Percentiles rank a stretch among this genome's conserved stretches.
phyloP scores from a whole-genome alignment of 1,140 invertebrate species.

The Cardiocondyla obscurior region DNA sequence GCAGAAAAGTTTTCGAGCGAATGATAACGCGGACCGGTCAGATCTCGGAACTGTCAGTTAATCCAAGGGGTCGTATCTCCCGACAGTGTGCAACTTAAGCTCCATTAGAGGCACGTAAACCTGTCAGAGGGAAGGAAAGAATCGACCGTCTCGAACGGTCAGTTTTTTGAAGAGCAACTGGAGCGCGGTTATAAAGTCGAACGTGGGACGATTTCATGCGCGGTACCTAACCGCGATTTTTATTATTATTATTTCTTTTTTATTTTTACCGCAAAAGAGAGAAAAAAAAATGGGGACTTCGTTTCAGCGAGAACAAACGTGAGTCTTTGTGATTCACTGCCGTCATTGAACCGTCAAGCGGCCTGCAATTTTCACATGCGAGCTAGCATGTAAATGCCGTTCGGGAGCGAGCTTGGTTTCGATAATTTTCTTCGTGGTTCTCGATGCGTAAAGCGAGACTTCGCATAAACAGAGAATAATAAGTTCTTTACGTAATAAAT shows the following conservation, averaged over 20 bases:
- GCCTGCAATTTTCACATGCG: constrained; percentile 28
- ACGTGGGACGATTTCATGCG: constrained; percentile 3
- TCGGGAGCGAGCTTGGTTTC: constrained; percentile 5
- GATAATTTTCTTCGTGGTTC: not conserved
- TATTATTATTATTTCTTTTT: no score
- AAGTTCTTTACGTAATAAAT: not conserved
- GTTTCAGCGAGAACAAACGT: constrained; percentile 12
- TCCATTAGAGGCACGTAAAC: constrained; percentile 60
- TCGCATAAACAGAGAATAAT: not conserved
- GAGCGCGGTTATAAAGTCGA: constrained; percentile 53
- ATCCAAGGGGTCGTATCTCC: constrained; percentile 34
- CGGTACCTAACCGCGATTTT: constrained; percentile 25
- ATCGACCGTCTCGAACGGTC: not conserved
- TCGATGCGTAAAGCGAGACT: not conserved
- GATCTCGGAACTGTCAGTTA: constrained; percentile 42
- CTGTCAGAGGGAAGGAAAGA: not conserved
- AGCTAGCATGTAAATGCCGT: constrained; percentile 6
- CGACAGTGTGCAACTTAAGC: not conserved
- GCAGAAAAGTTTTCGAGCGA: not conserved
- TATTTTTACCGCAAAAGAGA: not conserved
- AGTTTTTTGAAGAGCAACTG: constrained; percentile 49
- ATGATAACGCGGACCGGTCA: not conserved
- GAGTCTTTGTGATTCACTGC: constrained; percentile 26
- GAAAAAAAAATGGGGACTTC: not conserved
- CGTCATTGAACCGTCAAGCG: not conserved